Percentiles rank a stretch among this genome's conserved stretches.
Conservation (phyloP, 2,888 invertebrate genomes). For the Stenodera caucasica region DNA sequence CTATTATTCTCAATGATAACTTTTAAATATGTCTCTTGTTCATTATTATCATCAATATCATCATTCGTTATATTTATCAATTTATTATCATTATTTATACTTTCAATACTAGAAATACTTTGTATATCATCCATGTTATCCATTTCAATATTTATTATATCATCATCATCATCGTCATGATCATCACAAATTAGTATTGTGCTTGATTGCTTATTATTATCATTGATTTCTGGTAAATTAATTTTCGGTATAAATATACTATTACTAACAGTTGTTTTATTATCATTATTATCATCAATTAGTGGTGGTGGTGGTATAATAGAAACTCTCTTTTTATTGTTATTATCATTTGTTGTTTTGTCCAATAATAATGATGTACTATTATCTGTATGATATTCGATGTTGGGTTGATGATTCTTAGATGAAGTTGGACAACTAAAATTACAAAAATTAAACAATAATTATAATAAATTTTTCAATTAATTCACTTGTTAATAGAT, state of each 20-base stretch:
- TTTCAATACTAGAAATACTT: slow-evolving; percentile 20
- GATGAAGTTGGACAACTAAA: slow-evolving; percentile 12
- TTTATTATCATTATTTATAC: slow-evolving; percentile 36
- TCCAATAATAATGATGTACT: slow-evolving; percentile 1
- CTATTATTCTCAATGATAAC: slow-evolving; percentile 50
- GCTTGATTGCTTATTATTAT: slow-evolving; percentile 5
- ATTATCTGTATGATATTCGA: not conserved
- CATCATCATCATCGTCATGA: slow-evolving; percentile 17
- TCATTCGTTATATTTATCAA: slow-evolving; percentile 28
- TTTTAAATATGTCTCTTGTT: slow-evolving; percentile 59
- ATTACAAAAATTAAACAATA: not conserved
- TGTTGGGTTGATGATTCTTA: slow-evolving; percentile 15
- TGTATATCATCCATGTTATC: not conserved
- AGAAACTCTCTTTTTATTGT: slow-evolving; percentile 6
- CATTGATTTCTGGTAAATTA: not conserved
- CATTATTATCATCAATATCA: slow-evolving; percentile 41
- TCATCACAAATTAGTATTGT: slow-evolving; percentile 23
- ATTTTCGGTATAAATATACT: slow-evolving; percentile 4
- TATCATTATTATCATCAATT: not conserved
- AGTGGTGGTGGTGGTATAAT: not conserved
- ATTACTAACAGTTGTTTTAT: not conserved
- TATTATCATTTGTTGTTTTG: not conserved
- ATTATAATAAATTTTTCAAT: too few relatives aligned
- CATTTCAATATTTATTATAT: slow-evolving; percentile 19
- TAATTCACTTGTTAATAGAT: slow-evolving; percentile 35